Base-by-base conservation (phyloP, 2,113 vertebrate genomes). In the Cathartes aura region DNA sequence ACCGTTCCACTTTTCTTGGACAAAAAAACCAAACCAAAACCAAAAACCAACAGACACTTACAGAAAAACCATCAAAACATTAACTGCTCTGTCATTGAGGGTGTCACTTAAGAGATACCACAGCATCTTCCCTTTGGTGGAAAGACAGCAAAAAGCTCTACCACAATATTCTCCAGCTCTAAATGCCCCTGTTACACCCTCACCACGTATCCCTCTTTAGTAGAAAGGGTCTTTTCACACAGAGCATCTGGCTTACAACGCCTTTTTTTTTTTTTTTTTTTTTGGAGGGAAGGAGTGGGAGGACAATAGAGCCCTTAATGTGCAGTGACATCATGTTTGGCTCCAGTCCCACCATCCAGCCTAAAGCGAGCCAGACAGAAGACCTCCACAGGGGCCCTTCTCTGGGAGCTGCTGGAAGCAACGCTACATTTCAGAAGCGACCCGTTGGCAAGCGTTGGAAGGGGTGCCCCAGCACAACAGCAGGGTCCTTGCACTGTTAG, bases 261-360 rank as follows among this genome's bases (percentile, higher is more conserved):
- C 47, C 5, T 27, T 79, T 53, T 59, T 63, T 79, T 53, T 58
- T n/a, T 59, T 30, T n/a, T 47, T 53, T 68, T 64, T 67, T 68
- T 59, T 4, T 34, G 2, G 36, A 81, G 72, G n/a, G 38, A 94
- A 45, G 15, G 42, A 89, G 34, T 59, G 40, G 55, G 72, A 95
- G 68, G 83, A 95, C 94, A 96, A 91, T 74, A 89, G 72, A 92
- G 50, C 50, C 60, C 73, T 92, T 94, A 91, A 76, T 70, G 47
- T 71, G 76, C n/a, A 84, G 42, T 89, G 87, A 96, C 91, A 95
- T 94, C 45, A 92, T 73, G 89, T 94, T 66, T 96, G 93, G 95
- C 91, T 83, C 26, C 63, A 67, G 75, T 88, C 87, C 66, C 68
- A 90, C 27, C 74, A 64, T 11, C 62, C 86, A 82, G 74, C 82